Evolutionary conservation across 1,140 invertebrate genomes (phyloP), one percentile per base, ranked within the genome.

Genomic region (Drosophila prosaltans): DNA sequence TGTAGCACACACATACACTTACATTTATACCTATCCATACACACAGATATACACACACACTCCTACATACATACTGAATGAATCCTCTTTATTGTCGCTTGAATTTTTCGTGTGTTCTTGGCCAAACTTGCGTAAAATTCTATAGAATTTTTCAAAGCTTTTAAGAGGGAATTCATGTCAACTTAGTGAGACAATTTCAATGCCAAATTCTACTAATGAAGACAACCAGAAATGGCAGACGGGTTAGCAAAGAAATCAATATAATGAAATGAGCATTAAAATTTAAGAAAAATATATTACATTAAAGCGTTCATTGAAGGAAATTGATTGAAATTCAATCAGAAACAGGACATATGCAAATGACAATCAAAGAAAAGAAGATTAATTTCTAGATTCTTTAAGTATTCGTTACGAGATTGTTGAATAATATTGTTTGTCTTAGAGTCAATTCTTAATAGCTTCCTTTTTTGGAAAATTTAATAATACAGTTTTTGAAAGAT

Each of bases 1-100:
- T 65, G 68, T 81, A 71, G 41, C 71, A 71, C 58, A 70, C 57
- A 57, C 62, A 26, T 45, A 75, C 39, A 57, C 45, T 43, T 9
- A 61, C 28, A 10, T 30, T 1, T 36, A 36, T 36, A 10, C 40
- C 6, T 36, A 36, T 36, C 6, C 55, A 75, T 39, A 57, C 58
- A 55, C 9, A 61, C 24, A 10, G 32, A 21, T 8, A 32, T 32
- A 40, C 41, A 41, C 8, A 10, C 0, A 24, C 21, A 48, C 21
- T 9, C 45, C 26, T 24, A 51, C 45, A 48, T 10, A 48, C 21
- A 48, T 1, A 39, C 8, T 11, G 45, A 45, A 30, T 16, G 32
- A 59, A 59, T 59, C 32, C 32, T 59, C 21, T 39, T 59, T 40
- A 59, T 39, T 59, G 57, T 5, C 57, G 36, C 57, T 9, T 59